These are phyloP conservation scores for Copsychus sechellarum DNA, from an alignment of 2,113 vertebrate species.

Conservation along the genomic window DNA sequence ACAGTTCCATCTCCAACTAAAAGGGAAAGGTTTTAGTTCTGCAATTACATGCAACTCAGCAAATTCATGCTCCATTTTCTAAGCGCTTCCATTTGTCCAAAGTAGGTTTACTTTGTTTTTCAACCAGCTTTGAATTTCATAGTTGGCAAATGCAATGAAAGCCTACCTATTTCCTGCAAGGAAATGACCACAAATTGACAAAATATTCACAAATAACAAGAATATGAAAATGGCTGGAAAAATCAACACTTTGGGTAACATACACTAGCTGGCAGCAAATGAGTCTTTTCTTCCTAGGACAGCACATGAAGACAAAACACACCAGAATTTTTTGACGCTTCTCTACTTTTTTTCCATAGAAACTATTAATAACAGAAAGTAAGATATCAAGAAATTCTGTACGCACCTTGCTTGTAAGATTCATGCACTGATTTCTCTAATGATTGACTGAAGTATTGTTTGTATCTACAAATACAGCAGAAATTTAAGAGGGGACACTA, in stretches of 20 bases:
- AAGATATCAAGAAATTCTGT: not conserved
- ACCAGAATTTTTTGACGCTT: not conserved
- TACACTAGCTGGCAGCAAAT: not conserved
- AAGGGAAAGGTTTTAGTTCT: not conserved
- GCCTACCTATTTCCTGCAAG: not conserved
- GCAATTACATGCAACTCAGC: not conserved
- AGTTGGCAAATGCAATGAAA: not conserved
- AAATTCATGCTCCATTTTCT: accelerated
- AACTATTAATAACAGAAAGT: not conserved
- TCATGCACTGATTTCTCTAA: not conserved
- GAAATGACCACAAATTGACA: not conserved
- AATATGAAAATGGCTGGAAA: not conserved
- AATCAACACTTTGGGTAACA: not conserved
- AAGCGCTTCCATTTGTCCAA: not conserved
- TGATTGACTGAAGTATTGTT: not conserved
- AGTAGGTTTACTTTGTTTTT: not conserved
- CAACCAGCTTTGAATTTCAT: not conserved
- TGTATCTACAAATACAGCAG: not conserved
- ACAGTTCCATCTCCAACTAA: not conserved
- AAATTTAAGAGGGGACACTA: not conserved
- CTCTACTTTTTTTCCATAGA: not conserved
- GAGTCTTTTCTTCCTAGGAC: not conserved
- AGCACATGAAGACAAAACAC: not conserved
- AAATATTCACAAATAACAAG: not conserved
- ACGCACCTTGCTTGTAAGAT: not conserved